Percentiles rank a stretch among this genome's conserved stretches.
Conservation (phyloP, 2,888 invertebrate genomes). For the Oligia latruncula region DNA sequence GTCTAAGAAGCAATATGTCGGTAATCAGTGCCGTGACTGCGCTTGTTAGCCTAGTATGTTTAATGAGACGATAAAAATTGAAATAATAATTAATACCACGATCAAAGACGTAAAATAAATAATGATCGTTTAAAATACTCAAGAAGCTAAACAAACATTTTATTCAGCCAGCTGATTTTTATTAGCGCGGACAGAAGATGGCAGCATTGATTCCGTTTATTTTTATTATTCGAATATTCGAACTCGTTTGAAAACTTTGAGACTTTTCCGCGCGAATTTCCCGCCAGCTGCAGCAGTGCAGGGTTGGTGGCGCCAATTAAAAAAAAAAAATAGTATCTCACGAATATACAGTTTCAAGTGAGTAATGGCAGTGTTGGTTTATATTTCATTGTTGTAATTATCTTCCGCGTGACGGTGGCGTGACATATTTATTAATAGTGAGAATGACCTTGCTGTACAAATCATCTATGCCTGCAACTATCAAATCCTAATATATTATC, state of each 20-base stretch:
- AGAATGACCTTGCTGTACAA: slow-evolving; percentile 25
- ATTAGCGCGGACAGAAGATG: slow-evolving; percentile 54
- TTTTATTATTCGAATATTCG: slow-evolving; percentile 33
- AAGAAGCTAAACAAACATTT: slow-evolving; percentile 64
- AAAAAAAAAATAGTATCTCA: background rate
- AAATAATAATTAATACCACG: slow-evolving; percentile 63
- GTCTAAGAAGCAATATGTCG: slow-evolving; percentile 31
- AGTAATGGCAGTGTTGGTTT: slow-evolving; percentile 4
- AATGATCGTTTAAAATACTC: slow-evolving; percentile 62
- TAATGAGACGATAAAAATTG: slow-evolving; percentile 57
- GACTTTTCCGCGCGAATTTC: slow-evolving; percentile 13
- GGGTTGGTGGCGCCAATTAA: background rate
- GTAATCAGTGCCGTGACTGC: slow-evolving; percentile 37
- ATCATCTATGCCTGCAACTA: slow-evolving; percentile 8
- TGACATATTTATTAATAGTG: slow-evolving; percentile 17
- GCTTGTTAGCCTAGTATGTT: slow-evolving; percentile 41
- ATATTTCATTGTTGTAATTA: slow-evolving; percentile 35
- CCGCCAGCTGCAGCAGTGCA: background rate
- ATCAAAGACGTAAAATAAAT: slow-evolving; percentile 67
- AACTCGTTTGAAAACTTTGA: background rate
- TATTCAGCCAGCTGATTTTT: slow-evolving; percentile 65
- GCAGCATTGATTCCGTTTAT: slow-evolving; percentile 44
- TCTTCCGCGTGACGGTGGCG: slow-evolving; percentile 16
- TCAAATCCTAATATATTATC: slow-evolving; percentile 1
- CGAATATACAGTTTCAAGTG: slow-evolving; percentile 28